Evolutionary conservation across 2,797 vertebrate species (phyloP).

Genomic region (Tamandua tetradactyla): DNA sequence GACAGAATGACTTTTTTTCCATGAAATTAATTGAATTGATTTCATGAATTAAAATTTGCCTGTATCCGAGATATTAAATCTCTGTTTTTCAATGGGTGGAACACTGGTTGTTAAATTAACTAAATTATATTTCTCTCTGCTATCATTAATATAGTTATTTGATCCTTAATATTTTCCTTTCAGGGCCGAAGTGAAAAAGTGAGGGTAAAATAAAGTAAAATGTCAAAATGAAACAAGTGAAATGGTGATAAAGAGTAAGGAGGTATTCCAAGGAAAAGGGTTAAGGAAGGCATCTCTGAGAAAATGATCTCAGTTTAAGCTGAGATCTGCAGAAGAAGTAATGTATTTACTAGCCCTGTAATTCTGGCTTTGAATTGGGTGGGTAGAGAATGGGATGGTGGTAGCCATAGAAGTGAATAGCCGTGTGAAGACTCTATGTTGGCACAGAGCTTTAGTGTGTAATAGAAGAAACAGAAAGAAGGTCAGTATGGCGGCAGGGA

Average conservation of each 20-base stretch:
- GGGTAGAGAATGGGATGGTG: neutral
- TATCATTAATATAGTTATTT: neutral
- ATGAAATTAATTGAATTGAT: slow-evolving; percentile 39
- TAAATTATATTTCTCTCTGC: slow-evolving; percentile 22
- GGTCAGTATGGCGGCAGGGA: neutral
- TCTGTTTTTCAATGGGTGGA: neutral
- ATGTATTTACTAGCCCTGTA: no score
- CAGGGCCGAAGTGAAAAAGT: slow-evolving; percentile 16
- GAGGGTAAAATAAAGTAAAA: slow-evolving; percentile 19
- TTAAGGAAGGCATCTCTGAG: neutral
- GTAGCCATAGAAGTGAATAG: neutral
- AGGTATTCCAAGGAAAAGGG: neutral
- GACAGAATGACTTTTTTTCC: slow-evolving; percentile 38
- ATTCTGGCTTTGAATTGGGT: neutral
- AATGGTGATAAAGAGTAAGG: neutral
- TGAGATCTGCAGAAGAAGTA: neutral
- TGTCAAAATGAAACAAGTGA: neutral
- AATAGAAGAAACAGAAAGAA: neutral
- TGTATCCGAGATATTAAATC: neutral
- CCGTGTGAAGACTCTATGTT: neutral
- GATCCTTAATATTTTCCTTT: slow-evolving; percentile 33
- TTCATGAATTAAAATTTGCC: slow-evolving; percentile 36
- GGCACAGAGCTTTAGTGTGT: neutral
- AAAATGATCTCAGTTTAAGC: neutral
- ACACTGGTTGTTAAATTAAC: slow-evolving; percentile 43